A percentile compares a stretch with the other conserved stretches of the same genome.
Conservation (phyloP, 1,140 invertebrate genomes). For the Habropoda laboriosa region DNA sequence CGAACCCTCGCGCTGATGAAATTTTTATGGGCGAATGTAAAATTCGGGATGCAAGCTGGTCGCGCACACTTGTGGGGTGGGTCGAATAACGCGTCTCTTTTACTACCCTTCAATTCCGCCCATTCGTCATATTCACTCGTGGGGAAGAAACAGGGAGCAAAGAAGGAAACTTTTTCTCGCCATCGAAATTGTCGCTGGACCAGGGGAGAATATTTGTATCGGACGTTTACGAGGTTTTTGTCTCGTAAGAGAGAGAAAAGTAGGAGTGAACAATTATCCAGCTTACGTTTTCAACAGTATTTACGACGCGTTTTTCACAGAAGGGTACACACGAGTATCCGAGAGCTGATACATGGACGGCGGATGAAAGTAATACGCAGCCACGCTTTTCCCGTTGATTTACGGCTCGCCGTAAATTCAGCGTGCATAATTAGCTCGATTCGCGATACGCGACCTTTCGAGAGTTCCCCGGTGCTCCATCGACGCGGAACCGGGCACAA, state of each 20-base stretch:
- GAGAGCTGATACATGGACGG: not conserved
- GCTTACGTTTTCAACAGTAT: conserved; percentile 19
- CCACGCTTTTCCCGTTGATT: conserved; percentile 7
- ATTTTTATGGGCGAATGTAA: conserved; percentile 57
- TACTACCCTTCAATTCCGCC: not conserved
- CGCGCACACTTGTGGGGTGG: too few species aligned
- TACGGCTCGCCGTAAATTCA: conserved; percentile 21
- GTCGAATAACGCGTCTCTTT: not conserved
- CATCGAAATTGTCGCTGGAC: too few species aligned
- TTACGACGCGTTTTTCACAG: not conserved
- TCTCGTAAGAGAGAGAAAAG: not conserved
- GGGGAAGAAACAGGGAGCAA: too few species aligned
- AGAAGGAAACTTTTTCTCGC: too few species aligned
- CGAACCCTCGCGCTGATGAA: conserved; percentile 57
- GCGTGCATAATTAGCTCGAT: conserved; percentile 26
- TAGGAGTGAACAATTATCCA: conserved; percentile 5
- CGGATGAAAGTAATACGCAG: conserved; percentile 29
- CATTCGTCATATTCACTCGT: not conserved
- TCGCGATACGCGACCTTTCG: not conserved
- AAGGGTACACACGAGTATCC: not conserved
- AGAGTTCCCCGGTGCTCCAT: not conserved
- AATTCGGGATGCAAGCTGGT: not conserved
- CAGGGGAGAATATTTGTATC: not conserved
- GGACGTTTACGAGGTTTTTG: not conserved
- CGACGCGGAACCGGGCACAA: not conserved